A percentile compares a stretch with the other conserved stretches of the same genome.
Conservation (phyloP, 1,140 invertebrate species). For the Bilobella aurantiaca region DNA sequence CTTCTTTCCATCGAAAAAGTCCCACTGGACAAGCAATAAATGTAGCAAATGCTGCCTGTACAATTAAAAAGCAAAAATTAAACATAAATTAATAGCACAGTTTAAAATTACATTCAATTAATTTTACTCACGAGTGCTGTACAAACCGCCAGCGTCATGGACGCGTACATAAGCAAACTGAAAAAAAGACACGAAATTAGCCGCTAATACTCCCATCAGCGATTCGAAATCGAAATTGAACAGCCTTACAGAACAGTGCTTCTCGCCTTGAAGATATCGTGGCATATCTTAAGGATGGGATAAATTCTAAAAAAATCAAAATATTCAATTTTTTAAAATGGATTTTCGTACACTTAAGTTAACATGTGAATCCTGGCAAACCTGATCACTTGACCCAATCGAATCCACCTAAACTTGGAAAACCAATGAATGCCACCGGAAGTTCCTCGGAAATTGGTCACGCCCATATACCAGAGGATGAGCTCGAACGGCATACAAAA, state of each 20-base stretch:
- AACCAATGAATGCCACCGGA: constrained; percentile 13
- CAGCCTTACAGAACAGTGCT: constrained; percentile 3
- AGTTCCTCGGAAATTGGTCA: constrained; percentile 7
- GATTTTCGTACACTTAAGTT: neutral
- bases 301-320: constrained; percentile 10
- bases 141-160: constrained; percentile 15
- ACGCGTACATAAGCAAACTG: constrained; percentile 18
- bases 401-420: constrained; percentile 13
- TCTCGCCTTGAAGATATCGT: constrained; percentile 15
- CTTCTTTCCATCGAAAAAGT: constrained; percentile 1
- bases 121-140: neutral
- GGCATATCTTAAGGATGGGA: constrained; percentile 14
- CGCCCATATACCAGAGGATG: neutral
- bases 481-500: constrained; percentile 20
- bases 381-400: constrained; percentile 18
- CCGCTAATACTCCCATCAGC: neutral
- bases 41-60: neutral
- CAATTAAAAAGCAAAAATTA: neutral
- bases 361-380: neutral
- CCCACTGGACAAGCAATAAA: constrained; percentile 22
- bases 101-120: too few species aligned
- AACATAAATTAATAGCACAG: neutral
- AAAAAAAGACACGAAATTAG: neutral
- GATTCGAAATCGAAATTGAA: neutral
- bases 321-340: neutral